A percentile compares a stretch with the other conserved stretches of the same genome.
Evolutionary conservation across 1,140 invertebrate species (phyloP).

Genomic region (Saccostrea glomerata): DNA sequence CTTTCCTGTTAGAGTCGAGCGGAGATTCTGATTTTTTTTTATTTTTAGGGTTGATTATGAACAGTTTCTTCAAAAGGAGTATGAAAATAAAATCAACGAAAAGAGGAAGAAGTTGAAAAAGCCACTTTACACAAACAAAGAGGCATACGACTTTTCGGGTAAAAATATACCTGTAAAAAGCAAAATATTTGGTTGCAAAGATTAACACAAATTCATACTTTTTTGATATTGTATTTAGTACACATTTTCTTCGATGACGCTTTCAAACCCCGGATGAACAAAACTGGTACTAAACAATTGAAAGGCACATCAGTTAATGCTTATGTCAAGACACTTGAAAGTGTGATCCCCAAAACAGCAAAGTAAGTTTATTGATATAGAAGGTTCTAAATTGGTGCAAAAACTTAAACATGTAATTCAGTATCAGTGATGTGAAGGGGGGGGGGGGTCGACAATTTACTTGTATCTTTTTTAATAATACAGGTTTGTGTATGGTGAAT

Average conservation of each 20-base stretch:
- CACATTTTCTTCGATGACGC: slow-evolving; percentile 33
- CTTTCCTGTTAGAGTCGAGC: too few relatives aligned
- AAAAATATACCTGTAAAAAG: background rate
- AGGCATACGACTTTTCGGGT: background rate
- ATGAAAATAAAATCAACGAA: background rate
- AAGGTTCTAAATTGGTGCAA: background rate
- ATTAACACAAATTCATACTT: background rate
- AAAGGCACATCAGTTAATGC: background rate
- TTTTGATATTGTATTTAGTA: background rate
- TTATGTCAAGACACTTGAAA: background rate
- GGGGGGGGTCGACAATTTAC: background rate
- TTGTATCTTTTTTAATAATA: background rate
- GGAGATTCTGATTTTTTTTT: background rate
- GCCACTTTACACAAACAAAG: background rate
- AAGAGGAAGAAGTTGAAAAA: background rate
- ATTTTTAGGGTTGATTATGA: background rate
- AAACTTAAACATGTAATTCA: background rate
- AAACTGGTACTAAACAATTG: background rate
- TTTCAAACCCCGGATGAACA: background rate
- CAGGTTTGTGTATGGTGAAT: background rate
- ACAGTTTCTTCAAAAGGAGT: background rate
- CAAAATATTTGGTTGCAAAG: too few relatives aligned
- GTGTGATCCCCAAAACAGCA: background rate
- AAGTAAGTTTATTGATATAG: background rate
- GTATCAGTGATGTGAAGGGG: too few relatives aligned